Conservation (phyloP, 2,888 invertebrate genomes). For the Unio delphinus region DNA sequence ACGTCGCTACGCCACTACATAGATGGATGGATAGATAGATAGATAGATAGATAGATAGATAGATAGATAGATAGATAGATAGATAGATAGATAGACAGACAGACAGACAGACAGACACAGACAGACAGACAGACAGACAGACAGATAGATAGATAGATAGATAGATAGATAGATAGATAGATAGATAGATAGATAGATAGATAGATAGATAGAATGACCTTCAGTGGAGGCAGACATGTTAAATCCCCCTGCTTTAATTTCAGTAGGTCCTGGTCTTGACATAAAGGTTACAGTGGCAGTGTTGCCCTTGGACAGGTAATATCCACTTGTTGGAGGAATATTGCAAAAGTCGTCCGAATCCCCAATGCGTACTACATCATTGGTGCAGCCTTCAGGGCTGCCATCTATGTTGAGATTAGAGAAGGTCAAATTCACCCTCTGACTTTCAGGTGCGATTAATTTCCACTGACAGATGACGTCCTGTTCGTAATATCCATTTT, state of each 20-base stretch:
- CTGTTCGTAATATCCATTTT: slow-evolving; percentile 24
- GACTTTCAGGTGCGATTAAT: slow-evolving; percentile 18
- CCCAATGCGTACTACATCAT: slow-evolving; percentile 22
- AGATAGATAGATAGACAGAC: neutral
- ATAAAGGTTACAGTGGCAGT: slow-evolving; percentile 21
- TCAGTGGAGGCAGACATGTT: slow-evolving; percentile 18
- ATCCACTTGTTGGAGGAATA: slow-evolving; percentile 3
- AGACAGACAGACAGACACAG: neutral
- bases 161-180: neutral
- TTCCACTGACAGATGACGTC: slow-evolving; percentile 34
- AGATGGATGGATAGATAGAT: no score
- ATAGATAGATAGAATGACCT: slow-evolving; percentile 9
- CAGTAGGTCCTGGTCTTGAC: slow-evolving; percentile 15
- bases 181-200: neutral
- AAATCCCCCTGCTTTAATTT: slow-evolving; percentile 25
- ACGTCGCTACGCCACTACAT: no score
- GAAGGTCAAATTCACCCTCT: slow-evolving; percentile 24
- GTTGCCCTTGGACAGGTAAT: slow-evolving; percentile 7
- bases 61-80: no score
- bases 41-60: no score
- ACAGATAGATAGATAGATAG: neutral
- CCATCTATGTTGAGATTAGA: slow-evolving; percentile 13
- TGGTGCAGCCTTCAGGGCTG: slow-evolving; percentile 8
- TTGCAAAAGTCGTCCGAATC: slow-evolving; percentile 15
- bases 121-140: neutral